These are phyloP conservation scores for Ips nitidus DNA, from an alignment of 1,140 invertebrate species.

Conservation along the genomic window DNA sequence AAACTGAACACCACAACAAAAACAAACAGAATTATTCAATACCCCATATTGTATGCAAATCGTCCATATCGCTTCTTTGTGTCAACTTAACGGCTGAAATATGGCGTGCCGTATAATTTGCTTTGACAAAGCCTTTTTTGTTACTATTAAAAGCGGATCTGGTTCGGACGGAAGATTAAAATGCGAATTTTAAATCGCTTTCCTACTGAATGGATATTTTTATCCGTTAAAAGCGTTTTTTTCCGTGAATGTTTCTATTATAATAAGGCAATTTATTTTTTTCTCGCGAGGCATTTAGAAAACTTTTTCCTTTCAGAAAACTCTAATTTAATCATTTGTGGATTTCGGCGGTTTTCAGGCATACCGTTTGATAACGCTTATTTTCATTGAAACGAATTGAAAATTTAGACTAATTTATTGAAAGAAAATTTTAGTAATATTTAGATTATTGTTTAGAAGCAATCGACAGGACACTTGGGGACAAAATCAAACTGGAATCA, in stretches of 20 bases:
- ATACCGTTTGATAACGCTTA: too few relatives aligned
- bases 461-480: too few relatives aligned
- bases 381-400: too few relatives aligned
- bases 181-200: constrained; percentile 1
- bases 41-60: constrained; percentile 33
- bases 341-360: too few relatives aligned
- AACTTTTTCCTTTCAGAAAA: too few relatives aligned
- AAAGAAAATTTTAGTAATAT: too few relatives aligned
- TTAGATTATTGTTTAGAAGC: too few relatives aligned
- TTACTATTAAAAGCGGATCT: constrained; percentile 12
- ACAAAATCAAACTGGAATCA: too few relatives aligned
- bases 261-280: constrained; percentile 1
- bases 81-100: constrained; percentile 18
- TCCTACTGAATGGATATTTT: constrained; percentile 1
- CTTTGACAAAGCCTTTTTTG: constrained; percentile 13
- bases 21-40: constrained; percentile 34
- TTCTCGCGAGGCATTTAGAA: too few relatives aligned
- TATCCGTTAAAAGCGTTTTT: neutral
- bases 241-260: neutral
- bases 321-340: too few relatives aligned
- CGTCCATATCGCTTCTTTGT: constrained; percentile 21
- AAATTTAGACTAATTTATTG: too few relatives aligned
- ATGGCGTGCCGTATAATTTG: constrained; percentile 15
- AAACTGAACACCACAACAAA: constrained; percentile 20
- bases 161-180: constrained; percentile 2